Conservation (phyloP, 2,888 invertebrate genomes). For the Branchellion lobata region DNA sequence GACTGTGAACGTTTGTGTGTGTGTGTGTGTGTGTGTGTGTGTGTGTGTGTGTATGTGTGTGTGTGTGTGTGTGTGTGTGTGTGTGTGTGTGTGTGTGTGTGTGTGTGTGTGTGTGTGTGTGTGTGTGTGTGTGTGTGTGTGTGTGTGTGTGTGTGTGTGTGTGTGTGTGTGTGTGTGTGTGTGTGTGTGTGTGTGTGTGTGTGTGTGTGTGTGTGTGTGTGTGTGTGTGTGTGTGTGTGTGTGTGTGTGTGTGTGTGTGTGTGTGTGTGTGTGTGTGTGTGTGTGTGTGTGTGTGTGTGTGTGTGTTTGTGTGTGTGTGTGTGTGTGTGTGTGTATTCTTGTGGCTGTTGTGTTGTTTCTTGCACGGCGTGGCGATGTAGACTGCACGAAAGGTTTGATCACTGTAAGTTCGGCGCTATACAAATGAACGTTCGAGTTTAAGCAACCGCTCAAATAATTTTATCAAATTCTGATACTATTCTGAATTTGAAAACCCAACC, state of each 20-base stretch:
- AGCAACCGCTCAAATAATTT: too few species aligned
- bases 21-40: conserved; percentile 21
- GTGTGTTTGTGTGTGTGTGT: conserved; percentile 16
- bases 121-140: conserved; percentile 18
- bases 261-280: conserved; percentile 18
- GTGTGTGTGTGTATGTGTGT: conserved; percentile 27
- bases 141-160: conserved; percentile 18
- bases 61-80: conserved; percentile 18
- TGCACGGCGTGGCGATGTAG: too few species aligned
- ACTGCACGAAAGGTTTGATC: too few species aligned
- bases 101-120: conserved; percentile 15
- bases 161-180: conserved; percentile 18
- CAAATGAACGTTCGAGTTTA: too few species aligned
- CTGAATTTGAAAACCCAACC: too few species aligned
- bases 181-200: conserved; percentile 20
- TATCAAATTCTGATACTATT: too few species aligned
- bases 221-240: conserved; percentile 18
- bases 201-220: conserved; percentile 18
- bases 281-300: conserved; percentile 18
- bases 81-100: conserved; percentile 18
- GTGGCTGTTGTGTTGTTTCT: background rate
- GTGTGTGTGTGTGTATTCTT: conserved; percentile 10
- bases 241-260: conserved; percentile 18
- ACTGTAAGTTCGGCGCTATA: too few species aligned
- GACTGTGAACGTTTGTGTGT: conserved; percentile 10